phyloP scores from a whole-genome alignment of 2,797 vertebrate genomes.

The Microctenopoma lineatum region DNA sequence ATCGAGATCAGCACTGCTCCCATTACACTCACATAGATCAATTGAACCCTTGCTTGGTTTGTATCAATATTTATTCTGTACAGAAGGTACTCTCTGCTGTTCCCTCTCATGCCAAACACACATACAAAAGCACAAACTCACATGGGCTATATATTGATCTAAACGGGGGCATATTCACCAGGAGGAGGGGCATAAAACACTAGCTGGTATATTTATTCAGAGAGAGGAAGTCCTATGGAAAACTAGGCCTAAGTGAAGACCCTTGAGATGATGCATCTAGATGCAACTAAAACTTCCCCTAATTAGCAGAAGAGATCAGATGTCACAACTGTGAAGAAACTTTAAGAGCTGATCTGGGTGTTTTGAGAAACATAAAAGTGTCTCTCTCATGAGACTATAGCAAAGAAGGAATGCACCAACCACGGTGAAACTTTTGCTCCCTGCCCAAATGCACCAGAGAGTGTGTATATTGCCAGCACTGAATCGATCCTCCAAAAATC shows the following conservation, averaged over 20 bases:
- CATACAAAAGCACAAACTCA: constrained; percentile 40
- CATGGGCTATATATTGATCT: constrained; percentile 75
- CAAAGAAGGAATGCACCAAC: constrained; percentile 38
- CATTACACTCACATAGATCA: constrained; percentile 72
- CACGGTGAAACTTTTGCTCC: constrained; percentile 43
- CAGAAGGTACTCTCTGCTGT: constrained; percentile 74
- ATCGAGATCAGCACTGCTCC: constrained; percentile 44
- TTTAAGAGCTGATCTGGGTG: constrained; percentile 42
- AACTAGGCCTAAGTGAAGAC: constrained; percentile 65
- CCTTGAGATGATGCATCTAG: constrained; percentile 57
- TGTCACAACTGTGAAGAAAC: constrained; percentile 36
- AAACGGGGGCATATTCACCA: constrained; percentile 69
- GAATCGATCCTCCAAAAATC: constrained; percentile 77
- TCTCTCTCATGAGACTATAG: constrained; percentile 32
- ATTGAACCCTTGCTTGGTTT: constrained; percentile 80
- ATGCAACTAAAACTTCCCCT: constrained; percentile 48
- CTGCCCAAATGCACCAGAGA: constrained; percentile 53
- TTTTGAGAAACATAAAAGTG: constrained; percentile 51
- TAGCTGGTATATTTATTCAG: constrained; percentile 67
- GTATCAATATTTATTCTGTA: constrained; percentile 87
- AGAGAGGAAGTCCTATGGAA: constrained; percentile 66
- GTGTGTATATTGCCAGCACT: constrained; percentile 56
- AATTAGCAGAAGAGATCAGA: constrained; percentile 65
- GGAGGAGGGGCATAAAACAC: constrained; percentile 70
- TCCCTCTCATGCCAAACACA: constrained; percentile 66